Conservation (phyloP, 2,888 invertebrate genomes). For the Brassicogethes aeneus region DNA sequence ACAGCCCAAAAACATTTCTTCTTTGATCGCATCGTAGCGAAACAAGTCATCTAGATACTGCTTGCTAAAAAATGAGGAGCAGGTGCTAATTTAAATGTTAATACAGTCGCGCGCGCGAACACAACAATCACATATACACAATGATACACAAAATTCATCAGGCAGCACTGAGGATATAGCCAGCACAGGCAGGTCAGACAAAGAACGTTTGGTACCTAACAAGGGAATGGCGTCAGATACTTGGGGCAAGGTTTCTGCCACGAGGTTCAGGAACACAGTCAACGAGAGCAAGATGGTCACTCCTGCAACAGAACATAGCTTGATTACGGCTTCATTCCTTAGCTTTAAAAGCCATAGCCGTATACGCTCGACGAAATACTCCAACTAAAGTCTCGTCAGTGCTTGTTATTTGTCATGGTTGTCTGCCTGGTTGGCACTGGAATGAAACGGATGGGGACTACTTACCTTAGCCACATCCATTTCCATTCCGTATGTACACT, state of each 20-base stretch:
- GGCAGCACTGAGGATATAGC: conserved; percentile 42
- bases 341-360: too few relatives aligned
- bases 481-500: too few relatives aligned
- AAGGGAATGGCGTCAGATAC: conserved; percentile 99
- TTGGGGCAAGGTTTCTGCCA: conserved; percentile 99
- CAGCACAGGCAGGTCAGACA: conserved; percentile 45
- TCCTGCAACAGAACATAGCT: conserved; percentile 76
- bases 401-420: not conserved
- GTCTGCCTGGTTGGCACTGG: not conserved
- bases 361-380: too few relatives aligned
- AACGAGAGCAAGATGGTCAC: conserved; percentile 99
- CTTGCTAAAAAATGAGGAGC: conserved; percentile 7
- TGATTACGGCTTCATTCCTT: conserved; percentile 42
- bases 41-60: conserved; percentile 5
- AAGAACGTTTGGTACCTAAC: conserved; percentile 73
- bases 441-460: conserved; percentile 1
- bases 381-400: conserved; percentile 6
- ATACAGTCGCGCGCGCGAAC: conserved; percentile 35
- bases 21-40: conserved; percentile 38
- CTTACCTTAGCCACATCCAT: conserved; percentile 1
- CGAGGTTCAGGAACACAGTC: conserved; percentile 99
- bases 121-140: conserved; percentile 41
- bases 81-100: conserved; percentile 14
- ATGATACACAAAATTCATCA: conserved; percentile 40
- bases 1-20: conserved; percentile 40